A percentile compares a stretch with the other conserved stretches of the same genome.
Conservation (phyloP, 2,888 invertebrate species). For the Leptogaster cylindrica region DNA sequence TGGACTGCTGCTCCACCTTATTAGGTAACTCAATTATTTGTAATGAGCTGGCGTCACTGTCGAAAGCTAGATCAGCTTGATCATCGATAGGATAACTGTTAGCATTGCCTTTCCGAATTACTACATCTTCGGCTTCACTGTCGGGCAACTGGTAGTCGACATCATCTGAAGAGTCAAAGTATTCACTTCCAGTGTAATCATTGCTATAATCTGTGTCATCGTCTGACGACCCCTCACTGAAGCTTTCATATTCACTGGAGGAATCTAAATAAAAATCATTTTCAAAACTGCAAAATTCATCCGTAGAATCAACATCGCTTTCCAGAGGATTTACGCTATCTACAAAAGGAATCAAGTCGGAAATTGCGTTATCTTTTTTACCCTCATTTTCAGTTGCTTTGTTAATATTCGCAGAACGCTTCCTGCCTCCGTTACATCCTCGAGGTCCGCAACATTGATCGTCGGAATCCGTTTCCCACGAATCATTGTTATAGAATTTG, state of each 20-base stretch:
- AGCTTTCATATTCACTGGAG: too few species aligned
- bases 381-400: background rate
- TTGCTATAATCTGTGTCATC: background rate
- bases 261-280: too few species aligned
- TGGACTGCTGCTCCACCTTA: too few species aligned
- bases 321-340: too few species aligned
- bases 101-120: constrained; percentile 52
- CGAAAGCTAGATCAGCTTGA: constrained; percentile 49
- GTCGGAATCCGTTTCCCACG: background rate
- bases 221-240: background rate
- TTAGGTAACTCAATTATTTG: constrained; percentile 52
- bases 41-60: constrained; percentile 50
- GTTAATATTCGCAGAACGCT: background rate
- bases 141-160: constrained; percentile 47
- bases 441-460: background rate
- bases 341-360: too few species aligned
- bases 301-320: too few species aligned
- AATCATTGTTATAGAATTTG: too few species aligned
- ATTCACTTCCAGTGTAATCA: background rate
- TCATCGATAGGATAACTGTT: constrained; percentile 50
- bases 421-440: background rate
- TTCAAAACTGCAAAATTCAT: too few species aligned
- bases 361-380: background rate
- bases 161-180: constrained; percentile 10
- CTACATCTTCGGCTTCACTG: constrained; percentile 52